Base-by-base conservation (phyloP, 2,888 invertebrate genomes). In the Caenorhabditis auriculariae region DNA sequence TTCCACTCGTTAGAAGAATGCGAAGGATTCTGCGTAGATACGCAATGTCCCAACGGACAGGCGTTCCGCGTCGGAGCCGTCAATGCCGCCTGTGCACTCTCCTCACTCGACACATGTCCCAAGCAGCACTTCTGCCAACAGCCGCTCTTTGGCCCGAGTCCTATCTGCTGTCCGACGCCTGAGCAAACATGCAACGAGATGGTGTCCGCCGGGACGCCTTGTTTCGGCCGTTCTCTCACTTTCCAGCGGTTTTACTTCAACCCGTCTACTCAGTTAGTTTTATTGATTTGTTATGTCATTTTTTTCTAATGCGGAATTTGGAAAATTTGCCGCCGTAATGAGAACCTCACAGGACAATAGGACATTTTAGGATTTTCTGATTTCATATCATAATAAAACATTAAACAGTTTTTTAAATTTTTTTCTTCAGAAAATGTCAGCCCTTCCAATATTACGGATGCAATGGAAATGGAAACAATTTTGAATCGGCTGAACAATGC, bases 381-480 rank as follows among this genome's bases (percentile, higher is more conserved):
- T n/a, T n/a, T n/a, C n/a, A n/a, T n/a, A n/a, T n/a, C n/a, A n/a
- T n/a, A n/a, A n/a, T n/a, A n/a, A 15, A 17, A 23, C 32, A n/a
- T 28, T 12, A 32, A 32, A 6, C 24, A 24, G 23, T 44, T 43
- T 56, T 7, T 9, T 21, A 12, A 44, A 26, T 15, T 15, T 15
- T 9, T n/a, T 37, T 9, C n/a, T 55, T 56, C 24, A 72, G 75
- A 46, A 67, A 69, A 51, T 80, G 80, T 45, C 75, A 76, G 55
- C 69, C 80, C n/a, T 80, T 80, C 75, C 77, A 77, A 49, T 79
- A 77, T 54, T 79, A 77, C 45, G 78, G 76, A 19, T 79, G 79
- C 50, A 72, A 62, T 44, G 79, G 79, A 39, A 74, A 69, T 52
- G 69, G 72, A 5, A 79, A 79, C 67, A 79, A 79, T 59, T 79